These are phyloP conservation scores for Epinephelus coioides DNA, from an alignment of 2,797 vertebrate species.

Conservation along the genomic window DNA sequence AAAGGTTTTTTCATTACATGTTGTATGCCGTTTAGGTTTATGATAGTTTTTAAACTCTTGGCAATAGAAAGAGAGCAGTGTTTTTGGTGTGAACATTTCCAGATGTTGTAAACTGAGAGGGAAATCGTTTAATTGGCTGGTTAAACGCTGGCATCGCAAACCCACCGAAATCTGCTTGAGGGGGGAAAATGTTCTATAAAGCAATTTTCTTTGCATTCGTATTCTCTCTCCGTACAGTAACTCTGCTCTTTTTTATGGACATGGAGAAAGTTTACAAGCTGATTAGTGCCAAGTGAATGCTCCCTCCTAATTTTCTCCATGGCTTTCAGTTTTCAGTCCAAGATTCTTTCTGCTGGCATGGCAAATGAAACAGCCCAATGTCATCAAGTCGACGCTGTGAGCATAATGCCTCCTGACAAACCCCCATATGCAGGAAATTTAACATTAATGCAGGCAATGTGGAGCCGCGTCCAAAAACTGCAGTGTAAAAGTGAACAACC, in stretches of 20 bases:
- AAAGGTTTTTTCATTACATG: constrained; percentile 19
- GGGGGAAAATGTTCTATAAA: constrained; percentile 38
- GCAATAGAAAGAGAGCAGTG: constrained; percentile 36
- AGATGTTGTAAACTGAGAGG: constrained; percentile 73
- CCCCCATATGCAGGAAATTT: constrained; percentile 38
- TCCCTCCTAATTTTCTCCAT: constrained; percentile 47
- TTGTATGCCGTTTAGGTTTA: constrained; percentile 26
- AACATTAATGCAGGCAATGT: constrained; percentile 28
- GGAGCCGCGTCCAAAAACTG: constrained; percentile 21
- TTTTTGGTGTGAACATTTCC: constrained; percentile 72
- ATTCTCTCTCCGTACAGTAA: constrained; percentile 35
- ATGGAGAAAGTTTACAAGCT: constrained; percentile 51
- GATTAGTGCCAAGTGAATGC: constrained; percentile 60
- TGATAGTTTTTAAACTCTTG: constrained; percentile 40
- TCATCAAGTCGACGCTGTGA: constrained; percentile 42
- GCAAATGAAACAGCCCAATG: constrained; percentile 40
- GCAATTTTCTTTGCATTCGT: constrained; percentile 39
- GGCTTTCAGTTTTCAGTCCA: constrained; percentile 50
- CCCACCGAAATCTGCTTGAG: constrained; percentile 26
- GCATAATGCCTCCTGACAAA: constrained; percentile 55
- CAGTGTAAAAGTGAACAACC: constrained; percentile 19
- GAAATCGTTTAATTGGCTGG: constrained; percentile 67
- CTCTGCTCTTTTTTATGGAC: constrained; percentile 63
- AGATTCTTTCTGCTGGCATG: constrained; percentile 52
- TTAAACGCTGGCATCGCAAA: constrained; percentile 48